A percentile compares a stretch with the other conserved stretches of the same genome.
Evolutionary conservation across 2,113 vertebrate species (phyloP).

Genomic region (Perca schrenkii): DNA sequence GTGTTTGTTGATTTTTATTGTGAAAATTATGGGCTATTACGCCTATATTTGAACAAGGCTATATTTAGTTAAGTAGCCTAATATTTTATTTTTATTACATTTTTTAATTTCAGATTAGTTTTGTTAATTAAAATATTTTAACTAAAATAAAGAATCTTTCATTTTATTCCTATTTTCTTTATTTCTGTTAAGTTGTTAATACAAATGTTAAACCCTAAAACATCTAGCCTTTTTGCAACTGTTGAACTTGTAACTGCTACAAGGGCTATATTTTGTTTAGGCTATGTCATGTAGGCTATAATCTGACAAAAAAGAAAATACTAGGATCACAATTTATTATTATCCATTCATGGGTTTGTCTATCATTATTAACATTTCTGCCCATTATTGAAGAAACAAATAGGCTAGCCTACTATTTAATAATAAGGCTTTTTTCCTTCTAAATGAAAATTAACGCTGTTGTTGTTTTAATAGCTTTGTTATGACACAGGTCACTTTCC

Average conservation of each 20-base stretch:
- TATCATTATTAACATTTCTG: background rate
- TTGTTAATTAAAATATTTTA: background rate
- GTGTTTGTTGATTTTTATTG: background rate
- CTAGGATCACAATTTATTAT: background rate
- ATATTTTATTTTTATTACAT: background rate
- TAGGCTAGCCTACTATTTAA: too few species aligned
- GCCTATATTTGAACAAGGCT: too few species aligned
- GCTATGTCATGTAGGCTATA: too few species aligned
- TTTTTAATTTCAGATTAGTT: background rate
- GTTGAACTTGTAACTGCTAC: background rate
- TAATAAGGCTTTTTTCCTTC: background rate
- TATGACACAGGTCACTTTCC: too few species aligned
- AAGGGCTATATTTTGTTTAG: background rate
- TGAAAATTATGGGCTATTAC: background rate
- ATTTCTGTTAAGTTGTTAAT: too few species aligned
- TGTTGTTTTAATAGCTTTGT: too few species aligned
- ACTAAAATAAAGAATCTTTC: background rate
- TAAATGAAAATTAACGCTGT: too few species aligned
- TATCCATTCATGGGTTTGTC: background rate
- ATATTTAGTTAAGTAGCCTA: background rate
- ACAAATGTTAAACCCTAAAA: too few species aligned
- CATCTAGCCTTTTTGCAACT: background rate
- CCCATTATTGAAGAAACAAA: background rate
- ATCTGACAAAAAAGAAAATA: background rate
- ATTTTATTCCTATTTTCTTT: background rate